phyloP scores from a whole-genome alignment of 2,797 vertebrate species.

The Gymnoscopelus microlampas region DNA sequence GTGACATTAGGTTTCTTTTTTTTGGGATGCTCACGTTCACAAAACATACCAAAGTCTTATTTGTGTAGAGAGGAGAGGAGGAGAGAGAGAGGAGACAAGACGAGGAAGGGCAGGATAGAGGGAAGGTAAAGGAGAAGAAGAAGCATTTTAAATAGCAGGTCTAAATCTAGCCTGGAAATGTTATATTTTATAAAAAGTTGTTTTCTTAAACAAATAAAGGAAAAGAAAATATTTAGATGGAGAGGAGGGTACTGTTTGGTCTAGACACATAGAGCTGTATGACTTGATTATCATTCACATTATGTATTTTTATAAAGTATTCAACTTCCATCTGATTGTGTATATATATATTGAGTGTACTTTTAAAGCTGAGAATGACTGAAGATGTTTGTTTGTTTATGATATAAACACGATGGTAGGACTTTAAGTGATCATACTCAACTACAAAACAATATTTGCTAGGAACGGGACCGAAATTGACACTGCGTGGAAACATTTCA shows the following conservation, averaged over 20 bases:
- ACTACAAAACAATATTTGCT: conserved; percentile 2
- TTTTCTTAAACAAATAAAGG: not conserved
- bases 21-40: conserved; percentile 60
- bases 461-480: not conserved
- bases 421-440: conserved; percentile 4
- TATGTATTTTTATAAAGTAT: not conserved
- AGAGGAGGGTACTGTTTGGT: not conserved
- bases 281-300: conserved; percentile 9
- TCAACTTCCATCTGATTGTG: not conserved
- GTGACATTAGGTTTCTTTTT: conserved; percentile 31
- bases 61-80: conserved; percentile 20
- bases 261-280: conserved; percentile 1
- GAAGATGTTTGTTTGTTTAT: conserved; percentile 16
- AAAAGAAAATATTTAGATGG: conserved; percentile 1
- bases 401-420: not conserved
- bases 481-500: conserved; percentile 4
- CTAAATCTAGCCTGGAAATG: not conserved
- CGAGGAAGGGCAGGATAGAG: conserved; percentile 18
- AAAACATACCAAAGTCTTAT: conserved; percentile 43
- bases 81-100: not conserved
- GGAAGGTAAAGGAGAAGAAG: not conserved
- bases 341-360: not conserved
- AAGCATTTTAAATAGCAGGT: conserved; percentile 11
- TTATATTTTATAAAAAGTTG: not conserved
- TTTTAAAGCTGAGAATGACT: conserved; percentile 11